Evolutionary conservation across 2,888 invertebrate genomes (phyloP).

Genomic region (Flexamia atlantica): DNA sequence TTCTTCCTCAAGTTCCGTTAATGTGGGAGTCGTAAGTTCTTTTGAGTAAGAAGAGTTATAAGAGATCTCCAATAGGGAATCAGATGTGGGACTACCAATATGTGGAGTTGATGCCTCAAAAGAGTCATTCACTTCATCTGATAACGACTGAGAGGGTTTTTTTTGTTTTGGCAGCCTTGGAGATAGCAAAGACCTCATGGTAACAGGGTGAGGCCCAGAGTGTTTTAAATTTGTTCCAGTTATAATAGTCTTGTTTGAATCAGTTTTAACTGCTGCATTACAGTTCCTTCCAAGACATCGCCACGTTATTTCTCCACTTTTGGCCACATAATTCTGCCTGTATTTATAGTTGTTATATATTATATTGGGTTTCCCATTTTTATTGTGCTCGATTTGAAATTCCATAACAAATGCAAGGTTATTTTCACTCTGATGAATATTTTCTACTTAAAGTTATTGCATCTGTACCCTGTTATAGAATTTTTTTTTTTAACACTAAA

Average conservation of each 20-base stretch:
- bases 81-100: not conserved
- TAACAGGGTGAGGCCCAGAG: conserved; percentile 26
- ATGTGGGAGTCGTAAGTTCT: not conserved
- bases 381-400: not conserved
- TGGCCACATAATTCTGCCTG: not conserved
- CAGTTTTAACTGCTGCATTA: conserved; percentile 22
- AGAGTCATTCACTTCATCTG: not conserved
- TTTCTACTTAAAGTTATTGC: too few species aligned
- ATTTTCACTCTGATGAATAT: too few species aligned
- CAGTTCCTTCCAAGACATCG: conserved; percentile 10
- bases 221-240: not conserved
- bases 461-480: too few species aligned
- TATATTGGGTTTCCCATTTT: conserved; percentile 2
- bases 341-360: conserved; percentile 16
- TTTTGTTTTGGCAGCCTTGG: not conserved
- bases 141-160: not conserved
- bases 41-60: not conserved
- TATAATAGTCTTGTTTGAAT: not conserved
- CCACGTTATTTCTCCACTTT: conserved; percentile 29
- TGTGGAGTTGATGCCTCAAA: not conserved
- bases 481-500: too few species aligned
- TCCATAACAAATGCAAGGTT: too few species aligned
- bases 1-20: not conserved
- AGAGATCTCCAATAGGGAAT: not conserved
- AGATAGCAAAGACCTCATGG: not conserved